A percentile compares a stretch with the other conserved stretches of the same genome.
Evolutionary conservation across 2,797 vertebrate species (phyloP).

Genomic region (Sphaeramia orbicularis): DNA sequence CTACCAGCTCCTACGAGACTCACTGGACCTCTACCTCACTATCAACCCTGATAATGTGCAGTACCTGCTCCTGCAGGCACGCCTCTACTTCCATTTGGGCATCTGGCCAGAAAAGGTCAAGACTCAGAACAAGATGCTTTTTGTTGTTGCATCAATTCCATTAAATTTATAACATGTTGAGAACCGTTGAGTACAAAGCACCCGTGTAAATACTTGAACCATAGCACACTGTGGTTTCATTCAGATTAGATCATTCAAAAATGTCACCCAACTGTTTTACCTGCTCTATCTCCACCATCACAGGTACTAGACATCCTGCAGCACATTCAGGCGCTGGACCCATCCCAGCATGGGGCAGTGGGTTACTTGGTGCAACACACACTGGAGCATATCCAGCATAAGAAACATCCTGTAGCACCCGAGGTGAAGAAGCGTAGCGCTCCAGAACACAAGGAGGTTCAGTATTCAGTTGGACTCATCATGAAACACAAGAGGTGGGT

Average conservation of each 20-base stretch:
- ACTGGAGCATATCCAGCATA: conserved; percentile 96
- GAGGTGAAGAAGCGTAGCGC: conserved; percentile 91
- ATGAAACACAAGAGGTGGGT: conserved; percentile 97
- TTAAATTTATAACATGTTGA: not conserved
- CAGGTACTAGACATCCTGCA: conserved; percentile 98
- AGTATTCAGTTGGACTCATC: conserved; percentile 93
- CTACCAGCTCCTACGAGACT: conserved; percentile 96
- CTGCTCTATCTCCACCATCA: not conserved
- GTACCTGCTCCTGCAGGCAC: conserved; percentile 95
- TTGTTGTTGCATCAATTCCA: not conserved
- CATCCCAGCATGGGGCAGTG: conserved; percentile 95
- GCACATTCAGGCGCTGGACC: conserved; percentile 96
- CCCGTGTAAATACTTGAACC: not conserved
- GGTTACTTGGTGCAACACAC: conserved; percentile 98
- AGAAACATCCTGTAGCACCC: conserved; percentile 90
- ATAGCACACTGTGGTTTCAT: not conserved
- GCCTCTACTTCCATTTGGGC: conserved; percentile 97
- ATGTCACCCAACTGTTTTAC: not conserved
- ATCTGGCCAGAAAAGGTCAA: conserved; percentile 99
- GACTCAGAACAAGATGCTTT: not conserved
- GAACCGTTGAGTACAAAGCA: not conserved
- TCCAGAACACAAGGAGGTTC: conserved; percentile 91
- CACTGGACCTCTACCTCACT: conserved; percentile 96
- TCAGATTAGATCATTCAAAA: not conserved
- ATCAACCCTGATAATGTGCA: conserved; percentile 98